Conservation (phyloP, 2,113 vertebrate species). For the Trinectes maculatus region DNA sequence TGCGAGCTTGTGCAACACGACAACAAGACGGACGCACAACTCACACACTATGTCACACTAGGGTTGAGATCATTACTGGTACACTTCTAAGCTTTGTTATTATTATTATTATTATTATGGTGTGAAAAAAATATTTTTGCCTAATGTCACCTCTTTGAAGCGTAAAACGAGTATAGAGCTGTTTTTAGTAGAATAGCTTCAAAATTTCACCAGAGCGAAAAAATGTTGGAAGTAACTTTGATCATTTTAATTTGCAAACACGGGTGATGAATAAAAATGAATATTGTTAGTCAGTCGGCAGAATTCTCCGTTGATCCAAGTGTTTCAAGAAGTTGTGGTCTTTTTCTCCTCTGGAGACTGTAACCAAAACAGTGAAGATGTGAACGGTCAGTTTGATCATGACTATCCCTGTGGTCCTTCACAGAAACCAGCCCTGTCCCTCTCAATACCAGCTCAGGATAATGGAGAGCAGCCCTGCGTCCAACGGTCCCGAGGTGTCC, state of each 20-base stretch:
- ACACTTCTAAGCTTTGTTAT: neutral
- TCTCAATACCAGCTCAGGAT: constrained; percentile 41
- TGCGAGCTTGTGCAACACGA: constrained; percentile 15
- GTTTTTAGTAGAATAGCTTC: neutral
- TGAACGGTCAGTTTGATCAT: neutral
- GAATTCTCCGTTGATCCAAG: too few species aligned
- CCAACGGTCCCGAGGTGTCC: constrained; percentile 32
- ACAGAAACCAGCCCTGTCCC: constrained; percentile 4
- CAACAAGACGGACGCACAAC: constrained; percentile 2
- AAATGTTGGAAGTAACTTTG: neutral
- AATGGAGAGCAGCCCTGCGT: constrained; percentile 81
- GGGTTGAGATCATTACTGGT: neutral
- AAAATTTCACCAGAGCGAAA: neutral
- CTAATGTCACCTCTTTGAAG: too few species aligned
- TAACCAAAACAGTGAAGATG: too few species aligned
- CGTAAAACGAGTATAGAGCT: neutral
- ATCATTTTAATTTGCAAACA: too few species aligned
- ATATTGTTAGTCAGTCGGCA: too few species aligned
- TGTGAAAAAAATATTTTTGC: too few species aligned
- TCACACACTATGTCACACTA: neutral
- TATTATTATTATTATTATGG: too few species aligned
- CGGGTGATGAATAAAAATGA: too few species aligned
- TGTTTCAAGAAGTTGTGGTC: neutral
- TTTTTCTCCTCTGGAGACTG: too few species aligned
- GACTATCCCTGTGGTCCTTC: neutral